Conservation (phyloP, 2,888 invertebrate species). For the Plagodis dolabraria region DNA sequence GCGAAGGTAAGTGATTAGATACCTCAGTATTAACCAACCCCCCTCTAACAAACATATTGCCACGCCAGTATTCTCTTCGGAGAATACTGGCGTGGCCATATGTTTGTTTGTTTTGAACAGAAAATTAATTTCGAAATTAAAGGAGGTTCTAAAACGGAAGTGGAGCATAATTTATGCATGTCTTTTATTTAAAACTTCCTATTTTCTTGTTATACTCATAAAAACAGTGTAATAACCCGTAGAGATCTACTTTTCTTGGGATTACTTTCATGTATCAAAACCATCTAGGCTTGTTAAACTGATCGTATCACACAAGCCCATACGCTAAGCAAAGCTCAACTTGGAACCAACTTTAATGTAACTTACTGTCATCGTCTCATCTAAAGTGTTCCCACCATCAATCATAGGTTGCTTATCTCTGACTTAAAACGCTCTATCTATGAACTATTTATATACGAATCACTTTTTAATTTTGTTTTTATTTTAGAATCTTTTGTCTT, state of each 20-base stretch:
- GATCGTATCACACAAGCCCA: constrained; percentile 71
- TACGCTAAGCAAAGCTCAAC: constrained; percentile 70
- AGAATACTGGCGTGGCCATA: too few species aligned
- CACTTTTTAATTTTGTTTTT: constrained; percentile 48
- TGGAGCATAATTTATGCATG: too few species aligned
- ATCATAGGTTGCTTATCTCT: constrained; percentile 75
- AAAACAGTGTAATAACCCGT: too few species aligned
- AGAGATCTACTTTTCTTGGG: background rate
- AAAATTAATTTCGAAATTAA: too few species aligned
- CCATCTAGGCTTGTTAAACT: constrained; percentile 28
- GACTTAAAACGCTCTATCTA: constrained; percentile 79
- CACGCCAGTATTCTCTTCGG: too few species aligned
- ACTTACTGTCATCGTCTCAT: constrained; percentile 77
- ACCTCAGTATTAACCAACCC: too few species aligned
- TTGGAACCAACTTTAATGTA: constrained; percentile 69
- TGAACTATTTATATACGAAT: constrained; percentile 67
- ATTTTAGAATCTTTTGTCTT: constrained; percentile 47
- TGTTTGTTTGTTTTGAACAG: too few species aligned
- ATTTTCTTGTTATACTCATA: too few species aligned
- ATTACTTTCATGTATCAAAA: constrained; percentile 58
- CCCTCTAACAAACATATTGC: too few species aligned
- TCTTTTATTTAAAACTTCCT: too few species aligned
- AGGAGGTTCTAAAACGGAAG: too few species aligned
- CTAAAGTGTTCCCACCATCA: constrained; percentile 78
- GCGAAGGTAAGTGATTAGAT: too few species aligned